phyloP scores from a whole-genome alignment of 2,888 invertebrate genomes.

The Frankliniella fusca region DNA sequence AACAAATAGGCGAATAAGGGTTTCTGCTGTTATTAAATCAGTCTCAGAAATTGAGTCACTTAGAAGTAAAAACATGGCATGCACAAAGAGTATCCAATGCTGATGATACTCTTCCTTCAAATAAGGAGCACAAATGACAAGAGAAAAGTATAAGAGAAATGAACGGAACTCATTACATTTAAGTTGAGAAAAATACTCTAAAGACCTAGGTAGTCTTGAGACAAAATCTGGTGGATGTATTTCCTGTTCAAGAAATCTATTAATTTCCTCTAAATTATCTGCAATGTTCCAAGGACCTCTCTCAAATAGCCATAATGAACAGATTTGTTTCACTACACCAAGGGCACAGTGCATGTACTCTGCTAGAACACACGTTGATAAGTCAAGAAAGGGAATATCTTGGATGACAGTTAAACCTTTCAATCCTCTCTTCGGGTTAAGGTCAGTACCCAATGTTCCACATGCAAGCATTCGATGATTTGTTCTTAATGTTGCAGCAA shows the following conservation, averaged over 20 bases:
- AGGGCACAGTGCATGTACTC: background rate
- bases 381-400: background rate
- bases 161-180: too few species aligned
- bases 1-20: too few species aligned
- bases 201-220: background rate
- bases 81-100: too few species aligned
- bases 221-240: too few species aligned
- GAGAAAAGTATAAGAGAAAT: too few species aligned
- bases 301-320: background rate
- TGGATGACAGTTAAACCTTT: background rate
- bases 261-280: background rate
- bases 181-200: background rate
- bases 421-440: background rate
- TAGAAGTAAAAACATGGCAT: too few species aligned
- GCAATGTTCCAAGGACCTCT: background rate
- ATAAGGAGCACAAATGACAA: too few species aligned
- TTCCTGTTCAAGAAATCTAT: background rate
- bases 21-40: too few species aligned
- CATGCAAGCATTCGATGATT: too few species aligned
- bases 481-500: too few species aligned
- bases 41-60: too few species aligned
- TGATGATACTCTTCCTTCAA: too few species aligned
- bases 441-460: background rate
- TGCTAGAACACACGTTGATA: background rate
- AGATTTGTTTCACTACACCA: background rate